Evolutionary conservation across 2,888 invertebrate species (phyloP).

Genomic region (Eupithecia abbreviata): DNA sequence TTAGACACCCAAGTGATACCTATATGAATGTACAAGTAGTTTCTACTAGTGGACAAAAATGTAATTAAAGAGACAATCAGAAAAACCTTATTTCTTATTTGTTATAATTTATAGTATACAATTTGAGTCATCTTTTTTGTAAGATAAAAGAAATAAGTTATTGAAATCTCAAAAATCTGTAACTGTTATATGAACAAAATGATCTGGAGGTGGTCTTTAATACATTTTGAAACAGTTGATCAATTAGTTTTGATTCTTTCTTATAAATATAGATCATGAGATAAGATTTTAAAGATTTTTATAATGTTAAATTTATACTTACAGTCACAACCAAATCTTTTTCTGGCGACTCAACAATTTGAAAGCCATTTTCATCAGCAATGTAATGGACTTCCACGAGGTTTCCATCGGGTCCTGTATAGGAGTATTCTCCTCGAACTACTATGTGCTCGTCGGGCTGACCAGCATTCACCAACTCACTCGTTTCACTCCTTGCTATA

Average conservation of each 20-base stretch:
- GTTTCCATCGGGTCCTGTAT: conserved; percentile 16
- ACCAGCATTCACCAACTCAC: conserved; percentile 27
- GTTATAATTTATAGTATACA: no score
- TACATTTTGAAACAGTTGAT: no score
- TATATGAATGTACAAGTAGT: no score
- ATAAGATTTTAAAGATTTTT: neutral
- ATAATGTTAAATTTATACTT: neutral
- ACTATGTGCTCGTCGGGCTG: conserved; percentile 27
- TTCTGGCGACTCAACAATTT: neutral
- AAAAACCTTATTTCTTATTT: no score
- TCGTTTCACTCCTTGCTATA: conserved; percentile 32
- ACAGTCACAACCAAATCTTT: neutral
- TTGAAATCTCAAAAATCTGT: no score
- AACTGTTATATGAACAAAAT: neutral
- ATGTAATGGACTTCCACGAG: conserved; percentile 9
- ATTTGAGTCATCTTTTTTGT: no score
- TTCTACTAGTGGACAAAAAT: no score
- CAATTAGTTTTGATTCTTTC: no score
- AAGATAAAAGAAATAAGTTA: no score
- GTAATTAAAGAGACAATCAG: no score
- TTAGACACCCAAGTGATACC: no score
- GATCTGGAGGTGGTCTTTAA: neutral
- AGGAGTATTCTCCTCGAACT: conserved; percentile 26
- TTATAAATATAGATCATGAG: no score
- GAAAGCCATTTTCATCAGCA: conserved; percentile 26